Conservation (phyloP, 2,888 invertebrate species). For the Tachina lurida region DNA sequence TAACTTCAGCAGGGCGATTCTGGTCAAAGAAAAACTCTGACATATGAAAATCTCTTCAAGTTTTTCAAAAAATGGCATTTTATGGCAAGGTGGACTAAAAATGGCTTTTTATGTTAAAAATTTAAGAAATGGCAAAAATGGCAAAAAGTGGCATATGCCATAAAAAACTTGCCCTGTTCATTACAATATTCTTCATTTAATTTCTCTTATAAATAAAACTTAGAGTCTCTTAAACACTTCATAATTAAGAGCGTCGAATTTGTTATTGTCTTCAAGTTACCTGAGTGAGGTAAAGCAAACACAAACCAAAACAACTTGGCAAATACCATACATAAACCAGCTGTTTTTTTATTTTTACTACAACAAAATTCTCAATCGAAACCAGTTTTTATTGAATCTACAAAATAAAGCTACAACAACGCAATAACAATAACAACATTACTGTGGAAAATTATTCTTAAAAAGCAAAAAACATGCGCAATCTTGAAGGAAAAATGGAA, state of each 20-base stretch:
- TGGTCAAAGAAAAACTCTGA: too few species aligned
- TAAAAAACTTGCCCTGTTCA: too few species aligned
- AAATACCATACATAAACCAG: constrained; percentile 41
- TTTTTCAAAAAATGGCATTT: too few species aligned
- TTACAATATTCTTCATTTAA: not conserved
- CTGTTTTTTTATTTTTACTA: constrained; percentile 53
- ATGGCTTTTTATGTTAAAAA: too few species aligned
- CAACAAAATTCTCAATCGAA: constrained; percentile 30
- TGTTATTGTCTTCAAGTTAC: constrained; percentile 22
- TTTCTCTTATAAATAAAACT: not conserved
- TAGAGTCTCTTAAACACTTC: constrained; percentile 48
- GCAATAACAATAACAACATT: constrained; percentile 25
- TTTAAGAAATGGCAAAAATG: too few species aligned
- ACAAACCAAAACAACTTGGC: constrained; percentile 18
- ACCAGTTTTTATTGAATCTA: constrained; percentile 49
- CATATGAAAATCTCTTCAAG: too few species aligned
- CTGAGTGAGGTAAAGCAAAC: not conserved
- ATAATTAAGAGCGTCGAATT: constrained; percentile 53
- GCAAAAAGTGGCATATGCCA: too few species aligned
- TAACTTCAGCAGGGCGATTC: too few species aligned
- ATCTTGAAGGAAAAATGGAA: constrained; percentile 30
- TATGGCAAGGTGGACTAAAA: too few species aligned
- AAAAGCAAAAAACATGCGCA: constrained; percentile 65
- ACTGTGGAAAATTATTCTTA: constrained; percentile 54
- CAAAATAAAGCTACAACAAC: constrained; percentile 25